Evolutionary conservation across 1,140 invertebrate genomes (phyloP), one percentile per base, ranked within the genome.

Genomic region (Tyrophagus putrescentiae): DNA sequence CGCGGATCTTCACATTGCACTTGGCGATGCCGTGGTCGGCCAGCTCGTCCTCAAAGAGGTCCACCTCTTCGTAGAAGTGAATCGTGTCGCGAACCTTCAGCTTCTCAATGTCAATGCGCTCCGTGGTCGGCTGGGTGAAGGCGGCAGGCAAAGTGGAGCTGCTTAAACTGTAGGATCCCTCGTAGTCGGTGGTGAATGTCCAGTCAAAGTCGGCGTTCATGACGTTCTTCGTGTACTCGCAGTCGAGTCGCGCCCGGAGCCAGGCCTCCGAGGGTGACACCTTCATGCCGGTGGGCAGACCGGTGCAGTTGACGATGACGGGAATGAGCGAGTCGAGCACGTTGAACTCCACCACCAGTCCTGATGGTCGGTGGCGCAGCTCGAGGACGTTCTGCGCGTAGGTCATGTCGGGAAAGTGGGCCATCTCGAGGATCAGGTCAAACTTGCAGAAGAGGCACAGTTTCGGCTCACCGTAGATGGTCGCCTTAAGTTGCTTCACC

Each of bases 391-490:
- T 95, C 65, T 87, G 85, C 23, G 88, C 87, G 78, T 97, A 98
- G 18, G 96, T 85, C 93, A 98, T 98, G 70, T 98, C 94, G 18
- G 94, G 94, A 64, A 96, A 77, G 70, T 94, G 88, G 34, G 89
- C 88, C 64, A 97, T 75, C 63, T 79, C 74, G 45, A 97, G 71
- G 23, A 82, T 76, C 61, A 77, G 76, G 63, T 80, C 83, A 70
- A 83, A 95, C 65, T 85, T 88, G 68, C 25, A 70, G 65, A 60
- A 54, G 18, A 42, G 5, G 34, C 3, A 60, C 44, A 44, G 59
- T 2, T 23, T 39, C 2, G 34, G 9, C 33, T 57, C 29, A 52
- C 58, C 36, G 56, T 31, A 53, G 11, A 42, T 3, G 11, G 9
- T 4, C 13, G n/a, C 28, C 50, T 59, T 42, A 1, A 50, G 4